These are phyloP conservation scores for Camponotus fellah DNA, from an alignment of 2,888 invertebrate species.

Conservation along the genomic window DNA sequence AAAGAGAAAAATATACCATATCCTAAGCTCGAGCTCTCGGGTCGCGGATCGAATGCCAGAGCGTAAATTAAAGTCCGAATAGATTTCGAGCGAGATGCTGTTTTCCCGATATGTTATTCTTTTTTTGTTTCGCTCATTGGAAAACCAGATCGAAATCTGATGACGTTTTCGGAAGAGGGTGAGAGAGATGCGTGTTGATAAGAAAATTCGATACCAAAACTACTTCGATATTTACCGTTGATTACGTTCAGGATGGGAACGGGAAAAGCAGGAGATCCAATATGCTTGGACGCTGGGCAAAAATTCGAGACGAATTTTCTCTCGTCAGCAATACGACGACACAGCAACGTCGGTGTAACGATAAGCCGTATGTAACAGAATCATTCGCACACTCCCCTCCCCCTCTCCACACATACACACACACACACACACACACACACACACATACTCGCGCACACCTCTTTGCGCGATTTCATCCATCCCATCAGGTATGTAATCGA, in stretches of 20 bases:
- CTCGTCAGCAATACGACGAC: neutral
- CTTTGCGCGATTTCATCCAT: conserved; percentile 11
- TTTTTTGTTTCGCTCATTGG: conserved; percentile 14
- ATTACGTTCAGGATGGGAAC: neutral
- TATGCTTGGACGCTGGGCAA: neutral
- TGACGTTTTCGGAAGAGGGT: conserved; percentile 27
- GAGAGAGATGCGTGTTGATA: conserved; percentile 24
- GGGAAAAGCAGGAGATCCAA: neutral
- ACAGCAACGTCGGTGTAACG: neutral
- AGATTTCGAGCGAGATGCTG: conserved; percentile 7
- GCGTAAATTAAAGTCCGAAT: conserved; percentile 41
- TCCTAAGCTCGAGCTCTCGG: conserved; percentile 29
- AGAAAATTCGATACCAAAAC: conserved; percentile 38
- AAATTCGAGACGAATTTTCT: neutral
- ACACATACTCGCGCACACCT: neutral
- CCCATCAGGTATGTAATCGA: conserved; percentile 5
- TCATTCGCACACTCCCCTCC: neutral
- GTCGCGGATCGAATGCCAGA: conserved; percentile 27
- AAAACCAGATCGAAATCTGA: conserved; percentile 1
- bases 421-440: neutral
- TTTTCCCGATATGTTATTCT: neutral
- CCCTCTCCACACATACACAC: neutral
- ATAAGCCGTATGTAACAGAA: neutral
- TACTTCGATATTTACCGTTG: conserved; percentile 21
- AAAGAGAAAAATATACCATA: neutral